Base-by-base conservation (phyloP, 2,888 invertebrate species). In the Deroplatys truncata region DNA sequence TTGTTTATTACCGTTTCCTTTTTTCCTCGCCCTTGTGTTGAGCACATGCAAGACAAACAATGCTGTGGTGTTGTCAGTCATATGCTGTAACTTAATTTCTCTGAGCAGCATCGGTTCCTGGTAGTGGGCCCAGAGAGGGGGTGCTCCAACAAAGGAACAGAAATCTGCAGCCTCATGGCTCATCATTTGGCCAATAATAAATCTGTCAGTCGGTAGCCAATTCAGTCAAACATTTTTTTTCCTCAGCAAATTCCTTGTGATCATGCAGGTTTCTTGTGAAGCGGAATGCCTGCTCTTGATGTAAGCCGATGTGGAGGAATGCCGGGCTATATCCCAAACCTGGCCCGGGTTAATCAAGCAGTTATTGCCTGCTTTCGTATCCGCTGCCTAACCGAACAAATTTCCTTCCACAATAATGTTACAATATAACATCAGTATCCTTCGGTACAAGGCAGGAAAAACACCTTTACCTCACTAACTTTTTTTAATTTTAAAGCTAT, bases 111-210 rank as follows among this genome's bases (percentile, higher is more conserved):
- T 5, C 25, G 20, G 56, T 56, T 56, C 56, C 56, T 56, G 56
- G 56, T 56, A 56, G 56, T 20, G 16, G 56, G 56, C 16, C 15
- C 20, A 20, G 16, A 3, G 16, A 16, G 56, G 56, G 2, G 20
- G 5, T 5, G 16, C 35, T 9, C 5, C 49, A 86, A 86, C 82
- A 86, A 82, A 56, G 16, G 29, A 16, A 72, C 56, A 28, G 31
- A 86, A 86, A 86, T 28, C 82, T 86, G 84, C 89, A 82, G 84
- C 43, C 86, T 89, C 87, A 89, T 56, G 84, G 87, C 86, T 84
- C 84, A 89, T 89, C 49, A 86, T 88, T 89, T 87, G 87, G 88
- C 88, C 72, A 88, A 89, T 89, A 89, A 89, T 89, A 89, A 89
- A 89, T 89, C 89, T 89, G 89, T 89, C 89, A 89, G 87, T 83